phyloP scores from a whole-genome alignment of 2,888 invertebrate species.

The Carterocephalus palaemon region DNA sequence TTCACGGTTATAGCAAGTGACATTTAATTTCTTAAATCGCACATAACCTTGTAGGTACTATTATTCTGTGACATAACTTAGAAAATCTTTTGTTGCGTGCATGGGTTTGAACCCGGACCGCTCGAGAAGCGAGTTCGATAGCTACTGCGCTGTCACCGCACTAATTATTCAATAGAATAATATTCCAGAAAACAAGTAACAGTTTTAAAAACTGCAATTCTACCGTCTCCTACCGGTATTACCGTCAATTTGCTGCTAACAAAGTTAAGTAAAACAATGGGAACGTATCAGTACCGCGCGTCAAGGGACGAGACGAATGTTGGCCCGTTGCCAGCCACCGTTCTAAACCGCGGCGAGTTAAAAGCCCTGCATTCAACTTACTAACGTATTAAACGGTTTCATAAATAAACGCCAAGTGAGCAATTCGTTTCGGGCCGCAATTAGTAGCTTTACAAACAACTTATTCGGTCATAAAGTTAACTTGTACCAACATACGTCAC shows the following conservation, averaged over 20 bases:
- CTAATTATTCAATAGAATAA: too few relatives aligned
- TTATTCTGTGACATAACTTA: too few relatives aligned
- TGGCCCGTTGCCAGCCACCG: slow-evolving; percentile 11
- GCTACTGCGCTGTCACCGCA: too few relatives aligned
- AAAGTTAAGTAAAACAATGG: slow-evolving; percentile 4
- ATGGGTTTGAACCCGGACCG: too few relatives aligned
- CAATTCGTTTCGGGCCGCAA: slow-evolving; percentile 12
- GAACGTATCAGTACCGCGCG: slow-evolving; percentile 14
- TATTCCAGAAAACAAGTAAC: too few relatives aligned
- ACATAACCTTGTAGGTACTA: too few relatives aligned
- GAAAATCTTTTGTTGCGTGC: too few relatives aligned
- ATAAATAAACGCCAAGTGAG: slow-evolving; percentile 12
- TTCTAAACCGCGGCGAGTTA: slow-evolving; percentile 13
- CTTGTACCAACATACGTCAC: slow-evolving; percentile 17
- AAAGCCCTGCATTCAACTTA: slow-evolving; percentile 15
- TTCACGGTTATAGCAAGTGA: too few relatives aligned
- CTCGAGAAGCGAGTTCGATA: too few relatives aligned
- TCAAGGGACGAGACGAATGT: slow-evolving; percentile 13
- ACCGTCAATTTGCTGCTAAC: not conserved
- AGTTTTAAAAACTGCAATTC: too few relatives aligned
- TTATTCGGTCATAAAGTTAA: slow-evolving; percentile 15
- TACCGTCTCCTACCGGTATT: too few relatives aligned
- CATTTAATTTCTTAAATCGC: too few relatives aligned
- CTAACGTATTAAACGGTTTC: slow-evolving; percentile 19
- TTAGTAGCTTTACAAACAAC: slow-evolving; percentile 19